These are phyloP conservation scores for Eupithecia subumbrata DNA, from an alignment of 2,888 invertebrate species.

Conservation along the genomic window DNA sequence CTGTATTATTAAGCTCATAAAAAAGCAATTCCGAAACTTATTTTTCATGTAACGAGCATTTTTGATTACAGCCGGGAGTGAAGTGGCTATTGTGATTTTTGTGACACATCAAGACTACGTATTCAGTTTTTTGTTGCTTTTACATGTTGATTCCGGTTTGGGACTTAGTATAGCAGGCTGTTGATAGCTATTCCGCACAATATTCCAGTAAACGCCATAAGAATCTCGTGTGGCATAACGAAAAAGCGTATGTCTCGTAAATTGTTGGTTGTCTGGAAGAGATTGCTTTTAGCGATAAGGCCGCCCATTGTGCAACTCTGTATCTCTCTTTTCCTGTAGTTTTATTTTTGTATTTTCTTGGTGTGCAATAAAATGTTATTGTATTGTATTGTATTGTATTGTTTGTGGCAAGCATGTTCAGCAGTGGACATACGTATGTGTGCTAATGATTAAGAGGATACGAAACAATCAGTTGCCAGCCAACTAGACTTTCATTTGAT, in stretches of 20 bases:
- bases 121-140: conserved; percentile 9
- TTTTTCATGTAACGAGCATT: conserved; percentile 16
- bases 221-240: neutral
- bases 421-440: no score
- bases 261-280: no score
- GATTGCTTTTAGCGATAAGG: no score
- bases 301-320: no score
- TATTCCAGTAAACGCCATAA: neutral
- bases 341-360: no score
- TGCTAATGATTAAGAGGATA: neutral
- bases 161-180: neutral
- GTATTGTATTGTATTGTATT: no score
- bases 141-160: neutral
- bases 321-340: no score
- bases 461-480: neutral
- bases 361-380: no score
- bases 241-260: neutral
- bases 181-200: neutral
- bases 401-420: no score
- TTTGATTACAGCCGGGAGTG: conserved; percentile 11
- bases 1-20: conserved; percentile 13
- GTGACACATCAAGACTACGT: neutral
- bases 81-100: conserved; percentile 13
- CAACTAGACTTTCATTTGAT: neutral
- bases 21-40: conserved; percentile 18